phyloP scores from a whole-genome alignment of 2,113 vertebrate genomes.

The Myiagra hebetior region DNA sequence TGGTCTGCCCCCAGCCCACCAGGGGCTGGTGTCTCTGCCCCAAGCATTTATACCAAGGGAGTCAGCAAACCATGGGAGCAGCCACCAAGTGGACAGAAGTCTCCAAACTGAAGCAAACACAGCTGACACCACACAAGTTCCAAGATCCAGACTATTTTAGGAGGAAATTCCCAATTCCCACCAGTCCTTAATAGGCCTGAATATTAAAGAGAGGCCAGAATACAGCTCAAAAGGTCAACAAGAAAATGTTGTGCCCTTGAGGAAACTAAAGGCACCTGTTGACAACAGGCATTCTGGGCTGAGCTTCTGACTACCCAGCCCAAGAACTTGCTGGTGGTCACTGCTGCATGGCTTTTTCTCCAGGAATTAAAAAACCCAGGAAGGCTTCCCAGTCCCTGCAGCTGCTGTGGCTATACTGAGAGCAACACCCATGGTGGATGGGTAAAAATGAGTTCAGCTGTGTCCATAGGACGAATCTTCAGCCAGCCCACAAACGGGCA shows the following conservation, averaged over 20 bases:
- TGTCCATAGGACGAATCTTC: not conserved
- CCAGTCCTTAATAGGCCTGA: not conserved
- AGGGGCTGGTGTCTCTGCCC: not conserved
- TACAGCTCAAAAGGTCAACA: not conserved
- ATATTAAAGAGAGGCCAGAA: not conserved
- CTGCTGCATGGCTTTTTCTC: not conserved
- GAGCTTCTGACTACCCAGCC: not conserved
- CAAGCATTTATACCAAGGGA: fast-evolving
- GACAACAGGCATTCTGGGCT: not conserved
- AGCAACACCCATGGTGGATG: not conserved
- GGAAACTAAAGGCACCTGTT: not conserved
- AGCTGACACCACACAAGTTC: not conserved
- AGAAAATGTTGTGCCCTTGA: fast-evolving
- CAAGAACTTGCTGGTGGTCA: not conserved
- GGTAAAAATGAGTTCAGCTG: not conserved
- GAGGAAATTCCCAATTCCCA: not conserved
- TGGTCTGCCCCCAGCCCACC: fast-evolving
- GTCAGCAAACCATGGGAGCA: not conserved
- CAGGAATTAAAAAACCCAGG: not conserved
- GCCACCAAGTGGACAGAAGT: fast-evolving
- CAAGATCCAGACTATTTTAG: not conserved
- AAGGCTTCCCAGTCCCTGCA: not conserved
- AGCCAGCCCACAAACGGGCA: not conserved
- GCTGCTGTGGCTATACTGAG: not conserved
- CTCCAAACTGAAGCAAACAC: not conserved